phyloP scores from a whole-genome alignment of 1,140 invertebrate genomes.

The Drosophila paulistorum region DNA sequence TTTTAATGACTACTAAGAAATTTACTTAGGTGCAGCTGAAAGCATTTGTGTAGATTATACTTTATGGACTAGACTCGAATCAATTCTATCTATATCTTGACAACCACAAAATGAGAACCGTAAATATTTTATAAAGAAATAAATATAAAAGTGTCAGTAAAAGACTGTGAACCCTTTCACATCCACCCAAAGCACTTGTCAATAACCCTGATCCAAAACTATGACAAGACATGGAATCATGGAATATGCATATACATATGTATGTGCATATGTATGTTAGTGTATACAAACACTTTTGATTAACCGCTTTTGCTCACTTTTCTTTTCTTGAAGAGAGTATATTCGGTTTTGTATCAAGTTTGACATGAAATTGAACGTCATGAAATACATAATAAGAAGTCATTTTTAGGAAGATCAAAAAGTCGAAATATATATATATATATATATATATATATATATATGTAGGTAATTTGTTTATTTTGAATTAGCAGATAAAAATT shows the following conservation, averaged over 20 bases:
- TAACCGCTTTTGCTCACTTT: constrained; percentile 34
- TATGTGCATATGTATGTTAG: too few relatives aligned
- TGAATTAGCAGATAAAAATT: too few relatives aligned
- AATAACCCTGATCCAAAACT: constrained; percentile 36
- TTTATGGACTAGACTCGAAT: constrained; percentile 6
- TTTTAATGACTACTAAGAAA: background rate
- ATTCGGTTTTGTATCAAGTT: background rate
- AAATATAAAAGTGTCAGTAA: constrained; percentile 13
- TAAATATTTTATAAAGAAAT: constrained; percentile 20
- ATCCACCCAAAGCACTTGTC: constrained; percentile 19
- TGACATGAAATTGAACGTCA: background rate
- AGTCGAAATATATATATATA: too few relatives aligned
- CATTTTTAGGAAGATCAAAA: too few relatives aligned
- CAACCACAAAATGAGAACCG: background rate
- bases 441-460: too few relatives aligned
- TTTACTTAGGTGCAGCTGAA: background rate
- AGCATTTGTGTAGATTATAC: constrained; percentile 8
- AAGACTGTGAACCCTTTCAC: constrained; percentile 3
- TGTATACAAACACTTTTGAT: constrained; percentile 36
- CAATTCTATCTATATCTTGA: constrained; percentile 10
- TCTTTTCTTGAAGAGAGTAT: background rate
- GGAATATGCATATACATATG: constrained; percentile 26
- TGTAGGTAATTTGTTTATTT: too few relatives aligned
- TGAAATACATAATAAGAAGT: too few relatives aligned
- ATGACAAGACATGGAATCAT: constrained; percentile 31